A percentile compares a stretch with the other conserved stretches of the same genome.
phyloP scores from a whole-genome alignment of 2,888 invertebrate genomes.

The Chesias legatella region DNA sequence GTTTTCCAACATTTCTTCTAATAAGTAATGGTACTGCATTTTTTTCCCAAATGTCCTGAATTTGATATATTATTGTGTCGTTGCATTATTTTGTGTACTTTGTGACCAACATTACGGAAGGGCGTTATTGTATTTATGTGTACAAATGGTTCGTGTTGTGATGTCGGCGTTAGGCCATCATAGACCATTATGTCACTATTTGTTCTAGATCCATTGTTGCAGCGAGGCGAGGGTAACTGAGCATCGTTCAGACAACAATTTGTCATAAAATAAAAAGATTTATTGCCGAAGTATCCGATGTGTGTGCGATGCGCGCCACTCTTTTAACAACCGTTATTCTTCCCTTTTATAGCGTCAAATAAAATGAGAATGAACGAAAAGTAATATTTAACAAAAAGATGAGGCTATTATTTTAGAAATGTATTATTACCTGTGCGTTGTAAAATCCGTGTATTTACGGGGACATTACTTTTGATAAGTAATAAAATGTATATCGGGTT shows the following conservation, averaged over 20 bases:
- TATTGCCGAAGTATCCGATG: constrained; percentile 56
- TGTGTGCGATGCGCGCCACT: constrained; percentile 61
- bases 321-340: constrained; percentile 71
- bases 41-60: constrained; percentile 38
- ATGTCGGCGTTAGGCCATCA: constrained; percentile 66
- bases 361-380: constrained; percentile 69
- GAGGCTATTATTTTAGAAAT: constrained; percentile 58
- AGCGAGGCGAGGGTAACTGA: constrained; percentile 48
- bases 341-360: constrained; percentile 74
- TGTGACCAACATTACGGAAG: constrained; percentile 54
- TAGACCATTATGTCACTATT: constrained; percentile 67
- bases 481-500: constrained; percentile 24
- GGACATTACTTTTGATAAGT: constrained; percentile 43
- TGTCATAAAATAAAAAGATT: constrained; percentile 80
- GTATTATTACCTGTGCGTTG: constrained; percentile 48
- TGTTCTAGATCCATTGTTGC: constrained; percentile 73
- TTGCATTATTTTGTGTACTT: constrained; percentile 64
- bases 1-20: constrained; percentile 15
- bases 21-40: constrained; percentile 20
- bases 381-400: constrained; percentile 65
- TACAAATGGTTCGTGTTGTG: constrained; percentile 60
- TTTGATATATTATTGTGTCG: constrained; percentile 61
- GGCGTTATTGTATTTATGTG: constrained; percentile 65
- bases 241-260: constrained; percentile 66
- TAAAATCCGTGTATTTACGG: constrained; percentile 46